Base-by-base conservation (phyloP, 2,888 invertebrate species). In the Chaitophorus viminalis region DNA sequence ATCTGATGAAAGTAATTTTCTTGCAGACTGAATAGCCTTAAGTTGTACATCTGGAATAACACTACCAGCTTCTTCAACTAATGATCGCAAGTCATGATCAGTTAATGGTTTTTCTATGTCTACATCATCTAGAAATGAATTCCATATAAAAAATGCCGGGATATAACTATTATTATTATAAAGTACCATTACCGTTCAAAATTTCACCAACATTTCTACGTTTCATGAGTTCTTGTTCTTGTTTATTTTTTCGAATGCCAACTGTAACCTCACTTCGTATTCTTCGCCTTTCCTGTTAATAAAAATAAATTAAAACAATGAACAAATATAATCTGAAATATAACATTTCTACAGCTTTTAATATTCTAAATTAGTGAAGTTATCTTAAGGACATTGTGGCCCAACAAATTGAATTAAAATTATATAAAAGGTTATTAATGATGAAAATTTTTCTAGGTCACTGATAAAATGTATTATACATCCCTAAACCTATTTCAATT, bases 171-270 rank as follows among this genome's bases (percentile, higher is more conserved):
- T 79, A 76, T 88, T 89, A 60, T 60, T 60, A 60, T 60, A 21
- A 60, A 21, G 11, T 52, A 17, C 11, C 14, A 39, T 91, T 91
- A 92, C 94, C 94, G 90, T 95, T 95, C 31, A 96, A 96, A 92
- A 98, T 98, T 90, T 95, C 93, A 90, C 94, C 93, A 89, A 99
- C 98, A 93, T 99, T 99, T 90, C 99, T 94, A 91, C 98, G 94
- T 92, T 99, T 99, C 90, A 97, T 95, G 90, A 99, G 93, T 25
- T 98, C 97, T 92, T 99, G 99, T 91, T 99, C 99, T 90, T 99
- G 94, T 94, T 99, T 99, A 92, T 97, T 98, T 94, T 99, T 99
- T 90, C 99, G 94, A 90, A 99, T 93, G 92, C 99, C 98, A 84
- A 99, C 96, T 90, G 98, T 98, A 88, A 98, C 97, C 94, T 99